Conservation (phyloP, 2,113 vertebrate genomes). For the Hucho hucho region DNA sequence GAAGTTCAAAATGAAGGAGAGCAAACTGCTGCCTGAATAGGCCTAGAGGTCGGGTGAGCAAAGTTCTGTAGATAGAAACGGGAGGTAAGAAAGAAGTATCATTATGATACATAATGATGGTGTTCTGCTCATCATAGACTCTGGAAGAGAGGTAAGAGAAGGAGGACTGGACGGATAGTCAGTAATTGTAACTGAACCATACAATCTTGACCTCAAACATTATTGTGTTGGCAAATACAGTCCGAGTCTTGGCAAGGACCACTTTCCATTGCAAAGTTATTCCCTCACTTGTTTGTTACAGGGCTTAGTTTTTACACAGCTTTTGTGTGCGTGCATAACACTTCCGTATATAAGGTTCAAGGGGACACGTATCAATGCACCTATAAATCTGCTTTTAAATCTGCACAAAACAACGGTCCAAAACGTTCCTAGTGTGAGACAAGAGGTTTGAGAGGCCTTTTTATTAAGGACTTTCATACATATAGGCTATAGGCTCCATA, state of each 20-base stretch:
- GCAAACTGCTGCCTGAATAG: background rate
- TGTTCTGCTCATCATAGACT: conserved; percentile 46
- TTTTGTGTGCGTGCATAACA: conserved; percentile 55
- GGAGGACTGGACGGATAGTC: conserved; percentile 32
- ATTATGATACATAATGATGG: conserved; percentile 42
- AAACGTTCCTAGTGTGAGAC: conserved; percentile 20
- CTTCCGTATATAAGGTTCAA: conserved; percentile 41
- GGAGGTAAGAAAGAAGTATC: conserved; percentile 39
- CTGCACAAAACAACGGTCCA: conserved; percentile 36
- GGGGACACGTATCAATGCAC: conserved; percentile 39
- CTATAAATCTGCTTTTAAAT: conserved; percentile 36
- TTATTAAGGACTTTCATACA: conserved; percentile 25
- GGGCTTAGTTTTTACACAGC: conserved; percentile 40
- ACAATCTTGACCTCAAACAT: conserved; percentile 61
- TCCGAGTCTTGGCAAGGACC: conserved; percentile 47
- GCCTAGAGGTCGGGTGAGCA: conserved; percentile 20
- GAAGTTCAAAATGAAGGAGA: conserved; percentile 11
- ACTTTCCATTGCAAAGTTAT: conserved; percentile 62
- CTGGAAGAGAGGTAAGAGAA: conserved; percentile 51
- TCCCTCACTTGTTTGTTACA: conserved; percentile 54
- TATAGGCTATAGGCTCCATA: conserved; percentile 6
- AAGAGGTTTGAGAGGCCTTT: background rate
- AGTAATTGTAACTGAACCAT: conserved; percentile 52
- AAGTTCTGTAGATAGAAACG: conserved; percentile 6
- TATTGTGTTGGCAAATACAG: conserved; percentile 51